These are phyloP conservation scores for Hippocampus comes DNA, from an alignment of 2,113 vertebrate species.

Conservation along the genomic window DNA sequence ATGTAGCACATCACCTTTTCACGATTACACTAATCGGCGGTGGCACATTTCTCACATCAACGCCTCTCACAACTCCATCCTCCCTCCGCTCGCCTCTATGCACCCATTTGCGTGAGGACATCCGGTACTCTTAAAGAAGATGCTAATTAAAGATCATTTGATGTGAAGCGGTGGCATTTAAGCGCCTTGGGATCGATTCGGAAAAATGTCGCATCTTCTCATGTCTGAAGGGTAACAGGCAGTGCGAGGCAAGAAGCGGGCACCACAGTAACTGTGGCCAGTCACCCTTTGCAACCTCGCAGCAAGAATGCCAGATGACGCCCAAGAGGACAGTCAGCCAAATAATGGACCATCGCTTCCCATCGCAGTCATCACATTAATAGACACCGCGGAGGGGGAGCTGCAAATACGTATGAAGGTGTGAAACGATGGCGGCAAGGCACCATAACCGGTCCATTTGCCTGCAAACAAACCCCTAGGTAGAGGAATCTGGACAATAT, in stretches of 20 bases:
- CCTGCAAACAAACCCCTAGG: conserved; percentile 16
- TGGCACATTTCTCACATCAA: conserved; percentile 53
- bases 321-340: conserved; percentile 36
- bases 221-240: conserved; percentile 5
- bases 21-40: conserved; percentile 40
- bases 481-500: conserved; percentile 20
- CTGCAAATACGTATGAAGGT: background rate
- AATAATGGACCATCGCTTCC: conserved; percentile 40
- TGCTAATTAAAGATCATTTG: conserved; percentile 40
- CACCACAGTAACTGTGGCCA: conserved; percentile 7
- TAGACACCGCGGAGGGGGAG: background rate
- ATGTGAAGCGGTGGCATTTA: conserved; percentile 23
- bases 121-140: conserved; percentile 41
- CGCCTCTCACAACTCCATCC: conserved; percentile 17
- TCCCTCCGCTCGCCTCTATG: background rate
- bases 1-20: conserved; percentile 37
- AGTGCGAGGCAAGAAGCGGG: conserved; percentile 15
- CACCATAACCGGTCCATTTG: background rate
- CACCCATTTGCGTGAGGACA: conserved; percentile 32
- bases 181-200: background rate
- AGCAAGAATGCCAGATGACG: conserved; percentile 23
- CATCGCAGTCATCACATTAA: conserved; percentile 38
- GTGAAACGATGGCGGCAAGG: conserved; percentile 15
- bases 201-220: background rate
- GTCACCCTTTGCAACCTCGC: conserved; percentile 42